Evolutionary conservation across 2,797 vertebrate genomes (phyloP), one percentile per base, ranked within the genome.

Genomic region (Onychomys leucogaster): DNA sequence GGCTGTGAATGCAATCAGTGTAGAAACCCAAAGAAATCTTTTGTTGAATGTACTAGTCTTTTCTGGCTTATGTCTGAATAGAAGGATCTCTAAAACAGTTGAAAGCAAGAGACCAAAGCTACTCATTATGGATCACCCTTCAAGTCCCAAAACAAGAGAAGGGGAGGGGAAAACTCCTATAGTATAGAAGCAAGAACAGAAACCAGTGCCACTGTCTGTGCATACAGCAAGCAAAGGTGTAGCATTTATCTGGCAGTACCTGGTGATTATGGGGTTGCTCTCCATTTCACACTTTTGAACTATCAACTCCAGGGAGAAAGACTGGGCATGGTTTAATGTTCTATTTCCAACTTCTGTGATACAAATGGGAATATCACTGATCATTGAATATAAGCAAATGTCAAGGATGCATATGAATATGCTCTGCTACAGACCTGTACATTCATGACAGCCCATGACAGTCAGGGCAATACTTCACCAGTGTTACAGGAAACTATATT

Each of bases 271-370:
- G 34, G 8, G 41, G 23, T 91, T 86, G 34, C 16, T 67, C 29
- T 69, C 59, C 52, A 23, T 55, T 69, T 75, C 65, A 90, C 19
- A 21, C 41, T 59, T 82, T 94, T 91, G 71, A 86, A 78, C 25
- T 67, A 19, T 73, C 75, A 89, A 57, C 12, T 14, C 27, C 34
- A 29, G 19, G 12, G 59, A 41, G 11, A 95, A 91, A 86, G 2
- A 67, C 5, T 34, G n/a, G 57, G 9, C 23, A 71, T 93, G 86
- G 71, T 71, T 94, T 96, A 57, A 83, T 87, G 85, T 90, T 95
- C 14, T 13, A 67, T 81, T 32, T 94, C 59, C 3, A 25, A 57
- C 9, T 82, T 3, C n/a, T 90, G 5, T 65, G 25, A 87, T 23
- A 65, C 76, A 94, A 91, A 6, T 61, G 65, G 19, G 32, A 76